Percentiles rank a stretch among this genome's conserved stretches.
phyloP scores from a whole-genome alignment of 1,140 invertebrate species.

The Chrysoperla carnea region DNA sequence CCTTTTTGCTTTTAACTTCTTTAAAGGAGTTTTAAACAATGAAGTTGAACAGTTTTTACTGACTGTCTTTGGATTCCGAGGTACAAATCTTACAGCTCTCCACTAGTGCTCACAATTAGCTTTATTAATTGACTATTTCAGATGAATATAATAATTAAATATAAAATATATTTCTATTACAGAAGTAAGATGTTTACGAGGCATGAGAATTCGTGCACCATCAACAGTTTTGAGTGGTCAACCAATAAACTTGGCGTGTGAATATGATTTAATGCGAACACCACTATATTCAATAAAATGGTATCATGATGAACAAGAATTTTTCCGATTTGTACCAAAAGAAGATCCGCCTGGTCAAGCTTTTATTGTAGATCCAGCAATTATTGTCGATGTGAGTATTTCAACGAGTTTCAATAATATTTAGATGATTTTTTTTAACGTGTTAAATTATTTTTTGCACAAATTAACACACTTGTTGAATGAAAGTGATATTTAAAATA shows the following conservation, averaged over 20 bases:
- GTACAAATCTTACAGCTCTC: too few species aligned
- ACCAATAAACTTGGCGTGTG: constrained; percentile 51
- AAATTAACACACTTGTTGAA: too few species aligned
- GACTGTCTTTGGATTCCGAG: too few species aligned
- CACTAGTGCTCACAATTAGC: too few species aligned
- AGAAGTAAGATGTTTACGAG: constrained; percentile 44
- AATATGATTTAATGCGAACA: constrained; percentile 59
- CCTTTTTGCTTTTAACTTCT: too few species aligned
- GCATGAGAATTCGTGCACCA: constrained; percentile 55
- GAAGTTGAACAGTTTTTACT: too few species aligned
- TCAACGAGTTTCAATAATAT: too few species aligned
- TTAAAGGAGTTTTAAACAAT: too few species aligned
- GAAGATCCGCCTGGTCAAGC: constrained; percentile 43
- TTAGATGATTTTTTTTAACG: not conserved
- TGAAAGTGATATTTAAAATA: too few species aligned
- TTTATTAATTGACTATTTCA: too few species aligned
- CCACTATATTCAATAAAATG: constrained; percentile 68
- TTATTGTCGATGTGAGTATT: constrained; percentile 58
- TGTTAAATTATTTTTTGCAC: too few species aligned
- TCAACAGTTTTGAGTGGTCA: constrained; percentile 50
- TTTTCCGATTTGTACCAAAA: constrained; percentile 57
- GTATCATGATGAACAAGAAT: constrained; percentile 63
- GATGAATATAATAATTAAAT: too few species aligned
- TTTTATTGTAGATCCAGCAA: constrained; percentile 38
- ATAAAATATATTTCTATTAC: constrained; percentile 11